Evolutionary conservation across 2,113 vertebrate species (phyloP), one percentile per base, ranked within the genome.

Genomic region (Camelus dromedarius): DNA sequence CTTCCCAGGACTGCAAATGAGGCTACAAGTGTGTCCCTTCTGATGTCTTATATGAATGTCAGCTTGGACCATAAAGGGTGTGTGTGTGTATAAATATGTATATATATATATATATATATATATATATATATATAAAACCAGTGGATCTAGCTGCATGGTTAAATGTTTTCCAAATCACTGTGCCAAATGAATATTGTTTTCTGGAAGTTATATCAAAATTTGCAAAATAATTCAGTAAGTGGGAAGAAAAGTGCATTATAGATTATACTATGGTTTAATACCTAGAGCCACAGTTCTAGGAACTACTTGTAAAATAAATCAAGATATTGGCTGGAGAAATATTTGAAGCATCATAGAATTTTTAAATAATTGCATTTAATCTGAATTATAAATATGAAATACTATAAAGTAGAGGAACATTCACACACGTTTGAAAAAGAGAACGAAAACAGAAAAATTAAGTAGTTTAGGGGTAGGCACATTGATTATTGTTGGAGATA

Each of bases 171-270:
- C 38, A 69, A 48, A 72, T 52, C 56, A 8, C 14, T 28, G 16
- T 82, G 22, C 5, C 60, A 91, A 97, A 77, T 52, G 46, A 95
- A 28, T 77, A n/a, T 48, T 87, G 42, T 9, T 88, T 87, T 58
- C 8, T 58, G 16, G 7, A 95, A 83, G 50, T 81, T 90, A 52
- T 6, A 69, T 50, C 32, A 93, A 75, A 69, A 58, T 83, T 58
- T 96, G 38, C 19, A 79, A 91, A 52, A 67, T 91, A 3, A 5
- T 52, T n/a, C 11, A 58, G 6, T 86, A 56, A 32, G 3, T 50
- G 15, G 10, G 1, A 0, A 9, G 52, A 46, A 42, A 35, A n/a
- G 14, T 11, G 6, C 13, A 16, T 86, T 8, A 77, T 20, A 84
- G 52, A 16, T 20, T 66, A 7, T n/a, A 50, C 58, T 64, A 62